phyloP scores from a whole-genome alignment of 2,888 invertebrate genomes.

The Diarsia rubi region DNA sequence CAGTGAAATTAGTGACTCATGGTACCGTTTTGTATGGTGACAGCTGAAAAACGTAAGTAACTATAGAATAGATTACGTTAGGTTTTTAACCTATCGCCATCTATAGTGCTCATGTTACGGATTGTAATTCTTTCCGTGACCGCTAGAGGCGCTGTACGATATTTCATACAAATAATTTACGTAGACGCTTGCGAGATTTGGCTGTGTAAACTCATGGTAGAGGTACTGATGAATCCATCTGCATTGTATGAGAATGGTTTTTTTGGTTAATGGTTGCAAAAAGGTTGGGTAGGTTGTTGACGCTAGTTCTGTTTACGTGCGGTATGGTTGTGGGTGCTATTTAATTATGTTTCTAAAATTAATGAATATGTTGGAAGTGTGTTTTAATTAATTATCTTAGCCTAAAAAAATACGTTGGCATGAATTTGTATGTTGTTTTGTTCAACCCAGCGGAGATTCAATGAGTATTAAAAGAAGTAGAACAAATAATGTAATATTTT shows the following conservation, averaged over 20 bases:
- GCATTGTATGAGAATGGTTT: conserved; percentile 37
- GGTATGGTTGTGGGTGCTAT: conserved; percentile 11
- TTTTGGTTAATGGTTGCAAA: conserved; percentile 28
- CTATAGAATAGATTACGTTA: too few species aligned
- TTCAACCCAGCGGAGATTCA: neutral
- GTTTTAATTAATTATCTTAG: neutral
- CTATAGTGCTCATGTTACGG: too few species aligned
- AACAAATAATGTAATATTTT: neutral
- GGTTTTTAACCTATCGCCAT: too few species aligned
- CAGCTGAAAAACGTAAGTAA: too few species aligned
- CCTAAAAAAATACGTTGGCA: neutral
- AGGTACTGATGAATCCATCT: conserved; percentile 56
- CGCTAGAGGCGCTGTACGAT: too few species aligned
- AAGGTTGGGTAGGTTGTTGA: conserved; percentile 44
- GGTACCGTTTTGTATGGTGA: too few species aligned
- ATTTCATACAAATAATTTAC: too few species aligned
- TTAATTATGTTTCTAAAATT: neutral
- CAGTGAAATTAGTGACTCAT: too few species aligned
- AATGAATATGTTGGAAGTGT: neutral
- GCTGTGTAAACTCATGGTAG: too few species aligned
- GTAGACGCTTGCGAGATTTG: too few species aligned
- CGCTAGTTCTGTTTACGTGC: conserved; percentile 12
- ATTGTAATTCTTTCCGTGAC: too few species aligned
- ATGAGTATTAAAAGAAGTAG: neutral
- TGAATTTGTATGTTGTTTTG: neutral